Percentiles rank a stretch among this genome's conserved stretches.
Conservation (phyloP, 2,888 invertebrate genomes). For the Lamellibrachia satsuma region DNA sequence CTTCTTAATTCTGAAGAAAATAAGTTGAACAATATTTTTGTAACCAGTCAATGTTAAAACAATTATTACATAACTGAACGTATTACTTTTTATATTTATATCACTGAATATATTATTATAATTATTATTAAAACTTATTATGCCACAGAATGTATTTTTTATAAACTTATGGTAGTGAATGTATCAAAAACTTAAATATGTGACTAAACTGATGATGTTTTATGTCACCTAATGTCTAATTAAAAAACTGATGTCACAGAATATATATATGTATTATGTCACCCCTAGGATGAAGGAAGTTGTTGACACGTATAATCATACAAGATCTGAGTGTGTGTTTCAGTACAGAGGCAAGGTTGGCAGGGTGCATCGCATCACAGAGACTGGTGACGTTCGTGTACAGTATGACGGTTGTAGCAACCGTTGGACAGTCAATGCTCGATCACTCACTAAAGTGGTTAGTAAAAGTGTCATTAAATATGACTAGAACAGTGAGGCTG, state of each 20-base stretch:
- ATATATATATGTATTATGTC: too few relatives aligned
- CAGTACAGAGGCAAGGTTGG: slow-evolving; percentile 78
- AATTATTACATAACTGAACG: not conserved
- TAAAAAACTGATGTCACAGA: too few relatives aligned
- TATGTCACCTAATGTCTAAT: too few relatives aligned
- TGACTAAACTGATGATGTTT: too few relatives aligned
- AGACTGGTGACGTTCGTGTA: slow-evolving; percentile 84
- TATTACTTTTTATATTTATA: not conserved
- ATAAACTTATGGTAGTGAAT: not conserved
- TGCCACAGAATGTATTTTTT: not conserved
- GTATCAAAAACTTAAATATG: too few relatives aligned
- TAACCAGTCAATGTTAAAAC: not conserved
- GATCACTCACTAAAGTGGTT: slow-evolving; percentile 74
- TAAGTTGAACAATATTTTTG: not conserved
- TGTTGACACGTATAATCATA: too few relatives aligned
- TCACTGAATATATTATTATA: not conserved
- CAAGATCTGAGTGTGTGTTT: slow-evolving; percentile 42
- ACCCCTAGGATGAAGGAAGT: too few relatives aligned
- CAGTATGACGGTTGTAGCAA: slow-evolving; percentile 82
- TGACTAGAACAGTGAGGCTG: not conserved
- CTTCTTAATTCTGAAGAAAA: not conserved
- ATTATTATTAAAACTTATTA: too few relatives aligned
- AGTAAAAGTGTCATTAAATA: slow-evolving; percentile 60
- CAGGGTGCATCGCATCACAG: slow-evolving; percentile 86
- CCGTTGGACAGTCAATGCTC: slow-evolving; percentile 88